phyloP scores from a whole-genome alignment of 35 echinoderm and acorn worm species.

The Hemicentrotus pulcherrimus region DNA sequence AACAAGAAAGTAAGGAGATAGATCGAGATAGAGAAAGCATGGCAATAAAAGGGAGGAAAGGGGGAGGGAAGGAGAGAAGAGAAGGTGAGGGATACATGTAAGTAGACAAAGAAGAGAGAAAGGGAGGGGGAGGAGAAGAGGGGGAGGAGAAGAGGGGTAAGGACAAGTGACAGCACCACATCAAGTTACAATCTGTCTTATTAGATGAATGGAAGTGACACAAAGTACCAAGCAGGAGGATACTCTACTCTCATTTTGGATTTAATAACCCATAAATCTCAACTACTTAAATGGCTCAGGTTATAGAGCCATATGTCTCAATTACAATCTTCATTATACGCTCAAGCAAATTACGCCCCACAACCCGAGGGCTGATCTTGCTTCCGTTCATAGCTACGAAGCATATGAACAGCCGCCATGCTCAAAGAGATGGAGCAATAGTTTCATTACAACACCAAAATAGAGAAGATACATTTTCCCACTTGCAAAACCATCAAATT shows the following conservation, averaged over 20 bases:
- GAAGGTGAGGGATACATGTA: background rate
- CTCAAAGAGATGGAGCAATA: background rate
- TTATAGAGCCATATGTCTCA: background rate
- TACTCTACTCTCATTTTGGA: background rate
- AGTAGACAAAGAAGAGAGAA: background rate
- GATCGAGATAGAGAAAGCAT: background rate
- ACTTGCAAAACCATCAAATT: background rate
- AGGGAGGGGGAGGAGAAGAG: background rate
- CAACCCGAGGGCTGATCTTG: background rate
- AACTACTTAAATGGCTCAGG: background rate
- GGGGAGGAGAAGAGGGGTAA: background rate
- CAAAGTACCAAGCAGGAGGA: background rate
- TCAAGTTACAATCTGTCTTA: too few species aligned
- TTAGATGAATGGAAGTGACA: background rate
- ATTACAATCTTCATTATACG: background rate
- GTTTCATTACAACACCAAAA: background rate
- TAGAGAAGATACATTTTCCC: background rate
- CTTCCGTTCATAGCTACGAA: background rate
- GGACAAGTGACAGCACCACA: background rate
- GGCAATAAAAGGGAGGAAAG: background rate
- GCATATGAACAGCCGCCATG: background rate
- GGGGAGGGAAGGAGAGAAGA: conserved; percentile 12
- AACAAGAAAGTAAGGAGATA: background rate
- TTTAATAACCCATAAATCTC: conserved; percentile 13
- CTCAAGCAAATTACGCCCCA: background rate